Conservation (phyloP, 2,113 vertebrate species). For the Catharus fuscescens region DNA sequence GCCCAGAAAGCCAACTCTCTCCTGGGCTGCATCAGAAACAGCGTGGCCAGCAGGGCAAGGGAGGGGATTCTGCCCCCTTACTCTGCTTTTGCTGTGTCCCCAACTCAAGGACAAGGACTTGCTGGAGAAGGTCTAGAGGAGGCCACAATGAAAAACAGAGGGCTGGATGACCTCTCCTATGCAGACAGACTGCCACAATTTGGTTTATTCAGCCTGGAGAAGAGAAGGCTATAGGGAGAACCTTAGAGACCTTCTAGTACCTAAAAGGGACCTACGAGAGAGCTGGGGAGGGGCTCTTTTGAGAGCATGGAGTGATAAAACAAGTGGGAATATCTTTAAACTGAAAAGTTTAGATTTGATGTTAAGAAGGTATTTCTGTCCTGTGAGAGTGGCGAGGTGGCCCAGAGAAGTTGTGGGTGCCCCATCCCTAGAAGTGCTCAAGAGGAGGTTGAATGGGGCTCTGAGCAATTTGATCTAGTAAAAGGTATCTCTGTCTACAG, state of each 20-base stretch:
- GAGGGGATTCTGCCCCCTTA: background rate
- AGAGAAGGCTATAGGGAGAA: background rate
- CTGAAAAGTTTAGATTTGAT: background rate
- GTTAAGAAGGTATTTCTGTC: background rate
- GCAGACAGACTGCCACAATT: background rate
- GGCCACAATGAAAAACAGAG: background rate
- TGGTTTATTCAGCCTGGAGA: background rate
- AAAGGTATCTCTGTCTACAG: background rate
- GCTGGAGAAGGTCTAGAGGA: background rate
- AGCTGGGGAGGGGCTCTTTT: background rate
- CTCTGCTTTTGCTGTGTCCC: background rate
- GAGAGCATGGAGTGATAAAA: background rate
- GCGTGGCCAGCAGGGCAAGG: accelerated
- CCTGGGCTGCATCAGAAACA: background rate
- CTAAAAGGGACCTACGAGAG: background rate
- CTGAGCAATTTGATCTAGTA: background rate
- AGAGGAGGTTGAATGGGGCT: background rate
- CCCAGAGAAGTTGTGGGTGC: background rate
- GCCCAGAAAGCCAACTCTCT: background rate
- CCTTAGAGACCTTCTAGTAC: background rate
- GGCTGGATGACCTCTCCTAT: background rate
- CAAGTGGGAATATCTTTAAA: background rate
- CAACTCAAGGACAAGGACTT: background rate
- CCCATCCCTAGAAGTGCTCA: background rate
- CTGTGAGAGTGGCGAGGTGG: background rate